phyloP scores from a whole-genome alignment of 2,113 vertebrate species.

The Craseonycteris thonglongyai region DNA sequence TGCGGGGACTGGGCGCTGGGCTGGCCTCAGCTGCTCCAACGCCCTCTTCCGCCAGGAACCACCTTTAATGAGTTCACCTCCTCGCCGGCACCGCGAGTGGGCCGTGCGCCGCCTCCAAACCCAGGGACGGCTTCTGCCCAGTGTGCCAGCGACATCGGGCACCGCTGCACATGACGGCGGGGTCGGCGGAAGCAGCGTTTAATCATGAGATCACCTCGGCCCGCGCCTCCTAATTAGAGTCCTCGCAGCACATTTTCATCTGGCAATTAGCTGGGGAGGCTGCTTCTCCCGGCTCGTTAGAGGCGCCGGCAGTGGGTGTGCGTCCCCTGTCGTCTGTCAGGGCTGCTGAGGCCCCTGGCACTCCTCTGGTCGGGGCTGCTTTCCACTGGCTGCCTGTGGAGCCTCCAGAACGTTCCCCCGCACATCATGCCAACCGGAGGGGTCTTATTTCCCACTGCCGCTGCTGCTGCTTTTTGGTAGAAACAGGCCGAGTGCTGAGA shows the following conservation, averaged over 20 bases:
- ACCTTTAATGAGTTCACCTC: conserved; percentile 98
- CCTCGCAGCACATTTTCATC: conserved; percentile 94
- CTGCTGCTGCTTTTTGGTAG: conserved; percentile 58
- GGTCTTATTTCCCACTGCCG: conserved; percentile 6
- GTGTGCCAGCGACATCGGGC: conserved; percentile 84
- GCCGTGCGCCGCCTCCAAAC: too few species aligned
- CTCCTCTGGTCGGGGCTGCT: conserved; percentile 72
- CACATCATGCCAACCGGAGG: conserved; percentile 56
- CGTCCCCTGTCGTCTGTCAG: conserved; percentile 88
- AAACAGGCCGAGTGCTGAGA: conserved; percentile 69
- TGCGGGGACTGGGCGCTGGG: conserved; percentile 87
- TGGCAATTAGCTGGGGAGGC: conserved; percentile 97
- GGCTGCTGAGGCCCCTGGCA: conserved; percentile 77
- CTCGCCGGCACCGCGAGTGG: too few species aligned
- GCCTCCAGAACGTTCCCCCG: conserved; percentile 62
- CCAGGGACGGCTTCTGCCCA: too few species aligned
- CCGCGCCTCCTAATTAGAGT: conserved; percentile 95
- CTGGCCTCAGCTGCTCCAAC: conserved; percentile 86
- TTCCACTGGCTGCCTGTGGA: conserved; percentile 67
- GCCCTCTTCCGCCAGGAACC: conserved; percentile 88
- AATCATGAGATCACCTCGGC: conserved; percentile 95
- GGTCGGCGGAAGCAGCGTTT: conserved; percentile 91
- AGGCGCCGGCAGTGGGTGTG: conserved; percentile 90
- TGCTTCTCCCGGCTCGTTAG: conserved; percentile 94
- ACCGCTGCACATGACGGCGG: conserved; percentile 84